Base-by-base conservation (phyloP, 2,888 invertebrate species). In the Leucoma salicis region DNA sequence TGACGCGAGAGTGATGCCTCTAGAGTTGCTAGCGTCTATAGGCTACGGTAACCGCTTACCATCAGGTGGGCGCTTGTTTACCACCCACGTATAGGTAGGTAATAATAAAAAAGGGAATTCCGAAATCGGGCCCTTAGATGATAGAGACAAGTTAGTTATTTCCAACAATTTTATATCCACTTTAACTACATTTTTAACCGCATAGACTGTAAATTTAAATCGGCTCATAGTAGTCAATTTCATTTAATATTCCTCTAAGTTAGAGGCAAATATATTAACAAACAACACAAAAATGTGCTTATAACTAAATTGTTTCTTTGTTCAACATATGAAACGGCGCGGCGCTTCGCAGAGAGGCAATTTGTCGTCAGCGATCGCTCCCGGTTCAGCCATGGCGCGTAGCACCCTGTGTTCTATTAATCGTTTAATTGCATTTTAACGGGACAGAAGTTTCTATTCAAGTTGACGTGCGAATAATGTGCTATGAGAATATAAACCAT, bases 321-420 rank as follows among this genome's bases (percentile, higher is more conserved):
- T 67, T 63, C 57, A 49, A 54, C 63, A 66, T 64, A 63, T 65
- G 55, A 63, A 55, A 53, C 57, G 58, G 44, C 39, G 47, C 57
- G 58, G 44, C 39, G 47, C 39, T 42, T 47, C 46, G 53, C 61
- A 42, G 57, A 70, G 68, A 57, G 68, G 63, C 63, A 70, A 71
- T 70, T 70, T 70, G 66, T 70, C 65, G 62, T 49, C 56, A 60
- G 49, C 48, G 63, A 68, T 63, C 59, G 54, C 50, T 46, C 53
- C 52, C 52, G 53, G 28, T 42, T 45, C 42, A 42, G 51, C 43
- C 48, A 33, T 43, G 35, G 41, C 35, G 18, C n/a, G 29, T 39
- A 35, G 31, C 48, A 36, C 46, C 41, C 39, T 48, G 46, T 48
- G 39, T 53, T 49, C 56, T 54, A 61, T 67, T 68, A 63, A 58